Base-by-base conservation (phyloP, 2,113 vertebrate species). In the Patagioenas fasciata region DNA sequence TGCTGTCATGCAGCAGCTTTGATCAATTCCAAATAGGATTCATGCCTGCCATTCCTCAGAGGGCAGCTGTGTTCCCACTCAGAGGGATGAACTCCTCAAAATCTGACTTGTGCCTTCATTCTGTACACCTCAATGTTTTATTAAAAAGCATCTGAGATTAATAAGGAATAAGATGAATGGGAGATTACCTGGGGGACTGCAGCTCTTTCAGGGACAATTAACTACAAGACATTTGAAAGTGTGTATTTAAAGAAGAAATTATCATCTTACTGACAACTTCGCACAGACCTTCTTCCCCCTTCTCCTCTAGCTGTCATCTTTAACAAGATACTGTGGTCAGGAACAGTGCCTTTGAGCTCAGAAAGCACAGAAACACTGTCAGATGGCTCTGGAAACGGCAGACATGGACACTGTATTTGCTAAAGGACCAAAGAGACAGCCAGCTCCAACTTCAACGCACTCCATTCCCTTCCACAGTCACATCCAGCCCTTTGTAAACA, bases 121-220 rank as follows among this genome's bases (percentile, higher is more conserved):
- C 71, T 65, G 77, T 56, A 88, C 85, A 93, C 54, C n/a, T 93
- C 84, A 62, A 82, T 95, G 86, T 89, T 92, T 97, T 93, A 95
- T 96, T 94, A 86, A 89, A 92, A 97, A 79, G 61, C 91, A 89
- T 91, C 58, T 73, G 60, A 65, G 57, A 80, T 53, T 90, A 85
- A 84, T 78, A 81, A 85, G 73, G 92, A 83, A 6, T 47, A 77
- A 89, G 47, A 92, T 66, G 89, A 94, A 97, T 88, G 94, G 85
- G 58, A 90, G 92, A 95, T 90, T 73, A 95, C 94, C 94, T 85
- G 81, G n/a, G 94, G 94, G 94, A 95, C 75, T 74, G 77, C 90
- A 95, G 91, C 82, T 89, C 90, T 91, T 96, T 96, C 89, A 85
- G 80, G 84, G 87, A 92, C 91, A 93, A 83, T 94, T 93, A 95